Evolutionary conservation across 2,888 invertebrate genomes (phyloP).

Genomic region (Sphaerophoria rueppellii): DNA sequence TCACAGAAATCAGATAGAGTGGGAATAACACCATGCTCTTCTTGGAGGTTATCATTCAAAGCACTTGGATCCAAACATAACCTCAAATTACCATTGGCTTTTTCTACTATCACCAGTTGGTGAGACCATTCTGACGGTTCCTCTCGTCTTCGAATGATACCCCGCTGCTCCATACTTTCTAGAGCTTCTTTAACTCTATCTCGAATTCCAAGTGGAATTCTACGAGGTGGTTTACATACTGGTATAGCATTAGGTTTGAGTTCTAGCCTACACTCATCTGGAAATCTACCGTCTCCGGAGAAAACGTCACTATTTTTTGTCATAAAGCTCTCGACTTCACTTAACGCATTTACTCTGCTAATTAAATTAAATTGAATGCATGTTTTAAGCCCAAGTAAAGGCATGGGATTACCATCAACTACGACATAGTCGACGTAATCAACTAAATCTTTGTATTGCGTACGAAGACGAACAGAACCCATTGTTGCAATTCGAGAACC

Average conservation of each 20-base stretch:
- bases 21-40: constrained; percentile 33
- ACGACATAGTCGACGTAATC: constrained; percentile 37
- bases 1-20: constrained; percentile 12
- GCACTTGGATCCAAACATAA: constrained; percentile 67
- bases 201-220: constrained; percentile 30
- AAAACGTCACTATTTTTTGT: constrained; percentile 30
- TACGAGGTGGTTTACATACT: constrained; percentile 46
- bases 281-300: constrained; percentile 44
- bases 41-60: constrained; percentile 72
- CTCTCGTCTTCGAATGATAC: constrained; percentile 60
- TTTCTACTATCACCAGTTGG: constrained; percentile 62
- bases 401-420: constrained; percentile 19
- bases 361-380: constrained; percentile 31
- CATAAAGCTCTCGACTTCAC: constrained; percentile 18
- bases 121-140: constrained; percentile 43
- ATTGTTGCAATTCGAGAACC: constrained; percentile 34
- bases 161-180: constrained; percentile 56
- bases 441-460: constrained; percentile 37
- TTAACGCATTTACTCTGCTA: constrained; percentile 37
- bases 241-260: constrained; percentile 32
- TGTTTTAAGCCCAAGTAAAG: constrained; percentile 39
- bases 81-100: constrained; percentile 55
- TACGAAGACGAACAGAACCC: constrained; percentile 17
- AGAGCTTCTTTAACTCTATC: constrained; percentile 38
- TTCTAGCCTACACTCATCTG: constrained; percentile 39